Conservation (phyloP, 1,140 invertebrate genomes). For the Danaus plexippus region DNA sequence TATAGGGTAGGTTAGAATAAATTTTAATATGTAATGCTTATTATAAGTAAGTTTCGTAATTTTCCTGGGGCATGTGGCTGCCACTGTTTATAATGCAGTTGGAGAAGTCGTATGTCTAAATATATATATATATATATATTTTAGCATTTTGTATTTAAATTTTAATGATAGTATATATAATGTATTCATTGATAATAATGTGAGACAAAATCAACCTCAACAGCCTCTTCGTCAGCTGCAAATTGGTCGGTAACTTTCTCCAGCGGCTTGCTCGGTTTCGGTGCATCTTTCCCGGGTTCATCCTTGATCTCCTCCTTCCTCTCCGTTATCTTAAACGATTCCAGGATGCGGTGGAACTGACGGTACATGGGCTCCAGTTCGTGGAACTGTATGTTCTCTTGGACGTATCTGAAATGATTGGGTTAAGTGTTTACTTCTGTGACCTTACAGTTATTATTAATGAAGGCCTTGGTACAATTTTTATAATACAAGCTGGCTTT, state of each 20-base stretch:
- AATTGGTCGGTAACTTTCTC: conserved; percentile 69
- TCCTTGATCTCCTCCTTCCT: conserved; percentile 67
- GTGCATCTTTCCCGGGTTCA: conserved; percentile 37
- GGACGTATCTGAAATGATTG: conserved; percentile 75
- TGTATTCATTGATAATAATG: no score
- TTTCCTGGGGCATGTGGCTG: no score
- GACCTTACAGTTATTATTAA: no score
- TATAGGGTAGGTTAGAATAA: no score
- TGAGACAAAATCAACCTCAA: conserved; percentile 39
- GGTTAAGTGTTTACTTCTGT: no score
- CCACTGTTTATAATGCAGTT: no score
- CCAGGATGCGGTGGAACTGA: conserved; percentile 89
- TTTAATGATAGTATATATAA: conserved; percentile 4
- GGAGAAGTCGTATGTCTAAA: no score
- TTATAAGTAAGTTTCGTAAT: no score
- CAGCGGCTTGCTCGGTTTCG: conserved; percentile 39
- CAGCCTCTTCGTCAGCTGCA: conserved; percentile 66
- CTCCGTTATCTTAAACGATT: conserved; percentile 86
- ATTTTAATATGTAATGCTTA: no score
- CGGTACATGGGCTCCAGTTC: conserved; percentile 89
- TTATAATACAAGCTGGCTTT: no score
- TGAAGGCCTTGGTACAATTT: no score
- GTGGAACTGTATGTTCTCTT: conserved; percentile 84
- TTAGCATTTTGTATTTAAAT: not conserved
- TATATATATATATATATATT: conserved; percentile 1